Conservation (phyloP, 2,113 vertebrate species). For the Eira barbara region DNA sequence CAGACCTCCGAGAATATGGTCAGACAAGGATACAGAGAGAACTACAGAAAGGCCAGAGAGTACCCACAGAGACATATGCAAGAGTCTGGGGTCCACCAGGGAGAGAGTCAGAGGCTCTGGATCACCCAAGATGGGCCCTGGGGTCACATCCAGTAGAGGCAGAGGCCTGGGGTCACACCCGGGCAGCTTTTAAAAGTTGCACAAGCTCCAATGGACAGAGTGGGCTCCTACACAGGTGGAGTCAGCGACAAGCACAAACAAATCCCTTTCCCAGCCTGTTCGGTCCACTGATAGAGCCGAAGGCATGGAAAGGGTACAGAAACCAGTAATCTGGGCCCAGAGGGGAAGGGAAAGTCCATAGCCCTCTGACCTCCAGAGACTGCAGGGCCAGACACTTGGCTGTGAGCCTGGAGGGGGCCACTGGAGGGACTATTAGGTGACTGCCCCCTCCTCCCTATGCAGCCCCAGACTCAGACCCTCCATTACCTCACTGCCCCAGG, state of each 20-base stretch:
- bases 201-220: background rate
- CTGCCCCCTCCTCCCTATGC: conserved; percentile 45
- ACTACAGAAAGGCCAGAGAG: background rate
- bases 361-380: conserved; percentile 53
- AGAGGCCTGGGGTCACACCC: background rate
- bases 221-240: background rate
- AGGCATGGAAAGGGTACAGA: background rate
- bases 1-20: background rate
- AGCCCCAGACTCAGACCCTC: conserved; percentile 68
- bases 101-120: background rate
- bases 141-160: background rate
- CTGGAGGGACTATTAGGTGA: conserved; percentile 58
- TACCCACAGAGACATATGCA: background rate
- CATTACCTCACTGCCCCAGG: conserved; percentile 78
- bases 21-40: background rate
- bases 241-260: background rate
- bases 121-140: background rate
- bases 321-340: conserved; percentile 39
- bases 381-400: conserved; percentile 54
- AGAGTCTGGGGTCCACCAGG: background rate
- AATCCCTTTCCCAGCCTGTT: background rate
- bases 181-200: background rate
- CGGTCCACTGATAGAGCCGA: background rate
- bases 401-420: conserved; percentile 39
- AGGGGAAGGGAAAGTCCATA: conserved; percentile 18